Base-by-base conservation (phyloP, 1,140 invertebrate genomes). In the Drosophila erecta region DNA sequence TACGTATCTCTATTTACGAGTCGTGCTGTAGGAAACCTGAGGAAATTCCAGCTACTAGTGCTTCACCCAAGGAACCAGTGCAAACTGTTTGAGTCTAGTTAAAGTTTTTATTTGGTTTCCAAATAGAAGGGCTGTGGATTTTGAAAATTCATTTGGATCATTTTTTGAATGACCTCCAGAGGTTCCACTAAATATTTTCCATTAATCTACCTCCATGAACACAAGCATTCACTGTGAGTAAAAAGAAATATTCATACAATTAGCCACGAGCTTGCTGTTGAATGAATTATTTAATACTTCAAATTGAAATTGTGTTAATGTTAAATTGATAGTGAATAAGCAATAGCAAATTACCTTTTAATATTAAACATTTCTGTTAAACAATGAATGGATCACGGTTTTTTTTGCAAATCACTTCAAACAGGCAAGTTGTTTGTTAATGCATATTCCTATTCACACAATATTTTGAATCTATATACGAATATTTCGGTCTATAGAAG, bases 1-100 rank as follows among this genome's bases (percentile, higher is more conserved):
- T 79, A 0, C 50, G 83, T 1, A 35, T 61, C 7, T 76, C 70
- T 43, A 55, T 83, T 10, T 22, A 59, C 20, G 20, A 60, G 12
- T 53, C 75, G 5, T 81, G 73, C 33, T 1, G 59, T 12, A 44
- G 22, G 12, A 49, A 79, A 12, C 17, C 53, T 7, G 22, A 30
- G 4, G 80, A 79, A 47, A 38, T 71, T 50, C 50, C 54, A 60
- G 46, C 57, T 30, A 38, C 37, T 5, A 33, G 33, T 22, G 17
- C 40, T 8, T 20, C 49, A 5, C 44, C 58, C 0, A 46, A 30
- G 0, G 40, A 71, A 20, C 49, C 44, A 33, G 15, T 35, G 1
- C 27, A 65, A 65, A 15, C 2, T 2, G 75, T 58, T 57, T 81
- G 11, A 70, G 17, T 20, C 1, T 24, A 14, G 8, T 3, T n/a